Evolutionary conservation across 2,113 vertebrate genomes (phyloP), one percentile per base, ranked within the genome.

Genomic region (Ibidorhyncha struthersii): DNA sequence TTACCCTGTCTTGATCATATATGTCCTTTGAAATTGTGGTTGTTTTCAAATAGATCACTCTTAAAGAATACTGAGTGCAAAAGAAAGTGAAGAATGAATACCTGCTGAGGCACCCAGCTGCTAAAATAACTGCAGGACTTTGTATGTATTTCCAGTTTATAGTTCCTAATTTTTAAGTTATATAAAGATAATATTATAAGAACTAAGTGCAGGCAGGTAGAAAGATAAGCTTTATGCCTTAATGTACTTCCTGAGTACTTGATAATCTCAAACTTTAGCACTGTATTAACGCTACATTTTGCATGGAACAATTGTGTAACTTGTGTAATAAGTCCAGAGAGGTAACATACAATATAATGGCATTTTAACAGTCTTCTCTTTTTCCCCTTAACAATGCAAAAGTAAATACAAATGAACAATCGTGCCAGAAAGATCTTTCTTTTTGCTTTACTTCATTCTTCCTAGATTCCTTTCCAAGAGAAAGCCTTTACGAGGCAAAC

Each of bases 361-460:
- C 61, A 96, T 97, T 96, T 97, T 97, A 97, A 98, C 41, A 83
- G 73, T 91, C 83, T 84, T 95, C 62, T 88, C 62, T 82, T 96
- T 94, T 95, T 72, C 65, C 65, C 45, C 36, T 93, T 88, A 90
- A 92, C 84, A 98, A 97, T 94, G 93, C 88, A 83, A 88, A 97
- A 82, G 80, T 86, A 97, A 97, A 98, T 77, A 97, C 40, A 71
- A 97, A 96, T 82, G 88, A 95, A 92, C 47, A 67, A 36, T 23
- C 36, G 59, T 50, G 91, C 91, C 93, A 95, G 72, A 94, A 95
- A 95, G 85, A 97, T 76, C n/a, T 91, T 84, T 90, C 72, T 94
- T 97, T 96, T 96, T 95, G 86, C 80, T 96, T 94, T 95, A 74
- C 80, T 96, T 97, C 90, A 91, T 80, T 97, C 93, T 61, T 94